Conservation (phyloP, 2,888 invertebrate species). For the Tachina fera region DNA sequence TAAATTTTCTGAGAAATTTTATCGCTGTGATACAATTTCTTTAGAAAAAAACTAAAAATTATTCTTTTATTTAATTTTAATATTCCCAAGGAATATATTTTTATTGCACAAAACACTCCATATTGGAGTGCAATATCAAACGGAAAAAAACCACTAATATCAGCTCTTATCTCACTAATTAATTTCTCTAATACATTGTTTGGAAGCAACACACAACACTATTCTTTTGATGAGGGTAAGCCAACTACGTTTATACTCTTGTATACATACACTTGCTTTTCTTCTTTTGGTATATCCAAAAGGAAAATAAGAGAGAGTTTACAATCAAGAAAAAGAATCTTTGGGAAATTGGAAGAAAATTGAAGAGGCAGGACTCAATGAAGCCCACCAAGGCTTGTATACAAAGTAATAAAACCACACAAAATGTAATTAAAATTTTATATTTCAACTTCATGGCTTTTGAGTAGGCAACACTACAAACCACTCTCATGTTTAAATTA, state of each 20-base stretch:
- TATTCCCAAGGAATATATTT: not conserved
- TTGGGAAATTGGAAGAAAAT: not conserved
- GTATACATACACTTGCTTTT: not conserved
- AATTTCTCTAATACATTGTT: conserved; percentile 21
- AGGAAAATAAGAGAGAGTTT: conserved; percentile 13
- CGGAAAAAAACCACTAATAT: conserved; percentile 8
- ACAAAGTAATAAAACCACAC: conserved; percentile 70
- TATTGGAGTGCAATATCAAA: not conserved
- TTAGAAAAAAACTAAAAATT: not conserved
- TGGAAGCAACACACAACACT: not conserved
- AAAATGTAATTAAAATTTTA: conserved; percentile 64
- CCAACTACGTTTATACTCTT: not conserved
- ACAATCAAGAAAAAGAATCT: not conserved
- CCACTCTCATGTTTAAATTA: conserved; percentile 17
- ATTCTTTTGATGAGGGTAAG: not conserved
- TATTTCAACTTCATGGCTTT: conserved; percentile 74
- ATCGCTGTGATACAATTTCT: not conserved
- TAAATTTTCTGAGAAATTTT: not conserved
- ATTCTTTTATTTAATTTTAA: not conserved
- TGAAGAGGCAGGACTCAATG: conserved; percentile 75
- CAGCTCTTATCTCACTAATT: conserved; percentile 38
- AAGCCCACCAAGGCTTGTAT: conserved; percentile 72
- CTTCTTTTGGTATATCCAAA: not conserved
- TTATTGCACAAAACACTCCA: not conserved
- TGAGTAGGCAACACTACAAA: conserved; percentile 26